Conservation (phyloP, 2,113 vertebrate genomes). For the Seriola dumerili region DNA sequence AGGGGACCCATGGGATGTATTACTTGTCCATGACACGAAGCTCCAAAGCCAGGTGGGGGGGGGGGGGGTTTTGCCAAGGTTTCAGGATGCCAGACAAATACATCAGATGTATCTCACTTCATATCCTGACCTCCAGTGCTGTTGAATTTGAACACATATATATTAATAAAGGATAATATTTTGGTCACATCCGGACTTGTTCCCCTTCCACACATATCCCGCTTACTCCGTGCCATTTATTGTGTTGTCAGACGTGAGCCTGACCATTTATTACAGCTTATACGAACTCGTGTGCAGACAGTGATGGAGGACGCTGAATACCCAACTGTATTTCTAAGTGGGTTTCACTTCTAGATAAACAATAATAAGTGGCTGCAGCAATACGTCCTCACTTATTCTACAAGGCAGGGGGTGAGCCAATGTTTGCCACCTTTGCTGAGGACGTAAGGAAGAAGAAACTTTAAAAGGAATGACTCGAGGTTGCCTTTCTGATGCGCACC, state of each 20-base stretch:
- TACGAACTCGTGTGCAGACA: slow-evolving; percentile 36
- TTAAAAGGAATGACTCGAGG: background rate
- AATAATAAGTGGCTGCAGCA: background rate
- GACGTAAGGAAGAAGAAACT: background rate
- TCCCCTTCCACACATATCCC: slow-evolving; percentile 20
- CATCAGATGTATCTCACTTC: slow-evolving; percentile 36
- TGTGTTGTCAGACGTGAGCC: slow-evolving; percentile 51
- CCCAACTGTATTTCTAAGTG: slow-evolving; percentile 17
- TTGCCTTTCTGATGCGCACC: background rate
- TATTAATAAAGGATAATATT: slow-evolving; percentile 56
- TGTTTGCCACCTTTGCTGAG: slow-evolving; percentile 16
- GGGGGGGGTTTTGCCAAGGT: background rate
- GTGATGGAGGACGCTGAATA: slow-evolving; percentile 55
- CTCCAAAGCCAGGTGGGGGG: slow-evolving; percentile 10
- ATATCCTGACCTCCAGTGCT: slow-evolving; percentile 48
- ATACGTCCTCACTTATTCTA: background rate
- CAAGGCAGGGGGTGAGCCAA: background rate
- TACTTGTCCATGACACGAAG: slow-evolving; percentile 47
- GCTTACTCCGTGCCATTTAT: slow-evolving; percentile 37
- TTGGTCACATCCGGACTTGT: slow-evolving; percentile 13
- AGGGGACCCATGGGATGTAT: slow-evolving; percentile 47
- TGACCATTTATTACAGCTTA: slow-evolving; percentile 50
- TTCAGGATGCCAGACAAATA: slow-evolving; percentile 11
- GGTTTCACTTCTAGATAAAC: slow-evolving; percentile 22
- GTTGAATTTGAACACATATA: slow-evolving; percentile 48